Percentiles rank a stretch among this genome's conserved stretches.
phyloP scores from a whole-genome alignment of 2,888 invertebrate species.

The Tetragonisca angustula region DNA sequence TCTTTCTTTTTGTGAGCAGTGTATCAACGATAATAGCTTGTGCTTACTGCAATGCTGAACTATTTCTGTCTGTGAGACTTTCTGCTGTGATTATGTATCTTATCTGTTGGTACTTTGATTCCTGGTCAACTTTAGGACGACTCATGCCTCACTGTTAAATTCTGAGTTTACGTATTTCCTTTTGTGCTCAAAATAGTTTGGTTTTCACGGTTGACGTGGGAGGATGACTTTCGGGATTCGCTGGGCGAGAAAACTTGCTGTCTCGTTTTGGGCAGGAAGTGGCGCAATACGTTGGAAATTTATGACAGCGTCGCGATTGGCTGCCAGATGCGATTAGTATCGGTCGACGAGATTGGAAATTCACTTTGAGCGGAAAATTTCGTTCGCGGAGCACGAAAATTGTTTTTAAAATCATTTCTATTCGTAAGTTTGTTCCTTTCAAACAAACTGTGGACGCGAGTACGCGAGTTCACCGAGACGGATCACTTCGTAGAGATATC shows the following conservation, averaged over 20 bases:
- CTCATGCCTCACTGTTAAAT: no score
- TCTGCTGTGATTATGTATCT: no score
- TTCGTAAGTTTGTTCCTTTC: no score
- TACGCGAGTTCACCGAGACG: slow-evolving; percentile 16
- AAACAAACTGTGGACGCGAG: neutral
- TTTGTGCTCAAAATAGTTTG: neutral
- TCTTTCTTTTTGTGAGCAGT: no score
- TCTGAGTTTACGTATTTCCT: neutral
- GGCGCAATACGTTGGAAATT: slow-evolving; percentile 2
- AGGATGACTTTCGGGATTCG: slow-evolving; percentile 12
- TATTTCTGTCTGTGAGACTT: no score
- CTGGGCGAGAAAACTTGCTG: slow-evolving; percentile 9
- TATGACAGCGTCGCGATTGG: neutral
- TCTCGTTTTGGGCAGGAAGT: neutral
- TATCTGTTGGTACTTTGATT: no score
- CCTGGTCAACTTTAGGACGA: no score
- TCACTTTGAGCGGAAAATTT: no score
- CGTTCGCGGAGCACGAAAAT: no score
- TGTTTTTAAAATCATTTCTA: no score
- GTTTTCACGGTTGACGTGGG: slow-evolving; percentile 10
- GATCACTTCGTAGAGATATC: slow-evolving; percentile 62
- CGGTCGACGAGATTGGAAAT: neutral
- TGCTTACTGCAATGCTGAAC: no score
- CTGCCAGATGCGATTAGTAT: neutral
- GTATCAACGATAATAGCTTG: no score